Conservation (phyloP, 1,140 invertebrate species). For the Bombus superbus region DNA sequence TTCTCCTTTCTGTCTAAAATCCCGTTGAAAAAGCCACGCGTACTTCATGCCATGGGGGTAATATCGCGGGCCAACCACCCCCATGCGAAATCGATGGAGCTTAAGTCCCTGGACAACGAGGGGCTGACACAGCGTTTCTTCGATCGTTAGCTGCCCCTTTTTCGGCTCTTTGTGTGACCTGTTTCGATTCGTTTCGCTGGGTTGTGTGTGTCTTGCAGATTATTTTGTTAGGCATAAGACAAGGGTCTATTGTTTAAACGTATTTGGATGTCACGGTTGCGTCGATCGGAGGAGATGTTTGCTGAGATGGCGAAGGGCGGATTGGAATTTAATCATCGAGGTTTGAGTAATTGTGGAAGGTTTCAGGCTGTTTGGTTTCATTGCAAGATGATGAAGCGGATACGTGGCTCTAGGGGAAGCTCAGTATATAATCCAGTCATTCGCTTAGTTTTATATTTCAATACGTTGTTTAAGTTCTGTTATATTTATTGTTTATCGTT, state of each 20-base stretch:
- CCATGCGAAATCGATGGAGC: constrained; percentile 80
- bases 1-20: constrained; percentile 25
- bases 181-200: constrained; percentile 10
- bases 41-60: constrained; percentile 50
- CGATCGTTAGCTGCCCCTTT: constrained; percentile 37
- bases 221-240: neutral
- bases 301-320: neutral
- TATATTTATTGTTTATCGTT: no score
- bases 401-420: no score
- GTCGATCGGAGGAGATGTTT: neutral
- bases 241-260: neutral
- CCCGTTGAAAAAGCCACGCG: constrained; percentile 29
- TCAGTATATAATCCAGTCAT: no score
- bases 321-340: no score
- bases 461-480: no score
- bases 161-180: neutral
- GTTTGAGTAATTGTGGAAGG: no score
- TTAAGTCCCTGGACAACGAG: constrained; percentile 73
- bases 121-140: constrained; percentile 42
- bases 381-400: no score
- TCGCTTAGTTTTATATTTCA: no score
- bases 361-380: no score
- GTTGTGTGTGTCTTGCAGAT: no score
- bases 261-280: neutral
- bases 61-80: constrained; percentile 60